Evolutionary conservation across 2,888 invertebrate species (phyloP).

Genomic region (Orthosia incerta): DNA sequence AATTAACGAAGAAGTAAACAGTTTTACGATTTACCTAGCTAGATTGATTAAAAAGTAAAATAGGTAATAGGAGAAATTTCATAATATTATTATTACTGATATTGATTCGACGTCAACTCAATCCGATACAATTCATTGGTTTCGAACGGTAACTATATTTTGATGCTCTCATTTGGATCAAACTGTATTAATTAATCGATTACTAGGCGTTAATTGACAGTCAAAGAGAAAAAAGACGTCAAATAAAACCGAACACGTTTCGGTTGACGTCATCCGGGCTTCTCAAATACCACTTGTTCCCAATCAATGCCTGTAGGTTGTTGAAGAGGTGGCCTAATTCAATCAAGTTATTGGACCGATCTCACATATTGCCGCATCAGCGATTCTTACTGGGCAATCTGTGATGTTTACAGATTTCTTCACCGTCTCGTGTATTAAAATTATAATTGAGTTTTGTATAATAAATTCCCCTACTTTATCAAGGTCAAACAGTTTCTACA

Average conservation of each 20-base stretch:
- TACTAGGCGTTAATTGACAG: constrained; percentile 32
- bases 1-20: neutral
- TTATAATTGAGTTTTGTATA: constrained; percentile 6
- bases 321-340: constrained; percentile 46
- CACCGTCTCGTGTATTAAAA: constrained; percentile 11
- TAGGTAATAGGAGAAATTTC: neutral
- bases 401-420: constrained; percentile 5
- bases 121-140: constrained; percentile 20
- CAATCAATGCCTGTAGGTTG: constrained; percentile 30
- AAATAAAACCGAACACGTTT: constrained; percentile 34
- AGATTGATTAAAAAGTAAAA: neutral
- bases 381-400: constrained; percentile 19
- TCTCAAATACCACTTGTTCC: constrained; percentile 46
- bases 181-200: constrained; percentile 15
- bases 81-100: constrained; percentile 14
- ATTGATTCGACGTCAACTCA: neutral
- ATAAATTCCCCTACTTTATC: constrained; percentile 16
- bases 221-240: constrained; percentile 25
- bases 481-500: constrained; percentile 51
- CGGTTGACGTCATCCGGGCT: constrained; percentile 46
- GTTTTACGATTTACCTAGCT: neutral
- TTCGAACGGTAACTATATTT: constrained; percentile 19
- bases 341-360: constrained; percentile 42
- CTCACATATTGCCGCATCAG: constrained; percentile 11
- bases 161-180: constrained; percentile 13